Conservation (phyloP, 1,140 invertebrate genomes). For the Nasonia longicornis region DNA sequence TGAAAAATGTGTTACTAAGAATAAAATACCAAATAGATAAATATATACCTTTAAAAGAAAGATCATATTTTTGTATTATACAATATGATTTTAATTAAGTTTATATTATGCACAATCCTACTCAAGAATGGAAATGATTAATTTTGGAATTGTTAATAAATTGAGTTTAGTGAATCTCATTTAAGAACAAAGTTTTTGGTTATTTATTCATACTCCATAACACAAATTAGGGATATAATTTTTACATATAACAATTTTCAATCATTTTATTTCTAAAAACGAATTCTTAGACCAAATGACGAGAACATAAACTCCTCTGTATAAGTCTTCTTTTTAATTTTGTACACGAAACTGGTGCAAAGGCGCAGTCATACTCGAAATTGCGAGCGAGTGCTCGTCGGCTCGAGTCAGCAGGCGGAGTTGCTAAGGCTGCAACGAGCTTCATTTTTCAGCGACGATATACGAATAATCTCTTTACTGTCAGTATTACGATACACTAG, state of each 20-base stretch:
- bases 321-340: constrained; percentile 2
- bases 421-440: constrained; percentile 45
- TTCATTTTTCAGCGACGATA: constrained; percentile 54
- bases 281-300: neutral
- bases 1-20: neutral
- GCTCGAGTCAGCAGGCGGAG: constrained; percentile 22
- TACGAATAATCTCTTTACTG: constrained; percentile 64
- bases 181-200: neutral
- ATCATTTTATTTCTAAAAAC: neutral
- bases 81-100: neutral
- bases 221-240: neutral
- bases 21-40: neutral
- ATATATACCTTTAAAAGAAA: neutral
- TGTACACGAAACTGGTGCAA: neutral
- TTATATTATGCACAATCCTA: neutral
- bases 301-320: neutral
- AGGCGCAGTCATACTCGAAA: constrained; percentile 37
- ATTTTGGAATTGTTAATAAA: neutral
- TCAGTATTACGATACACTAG: constrained; percentile 67
- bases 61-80: neutral
- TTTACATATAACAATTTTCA: neutral
- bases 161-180: neutral
- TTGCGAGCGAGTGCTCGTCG: constrained; percentile 31
- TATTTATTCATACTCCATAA: neutral
- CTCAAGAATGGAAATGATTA: neutral